Conservation (phyloP, 2,797 vertebrate genomes). For the Pitangus sulphuratus region DNA sequence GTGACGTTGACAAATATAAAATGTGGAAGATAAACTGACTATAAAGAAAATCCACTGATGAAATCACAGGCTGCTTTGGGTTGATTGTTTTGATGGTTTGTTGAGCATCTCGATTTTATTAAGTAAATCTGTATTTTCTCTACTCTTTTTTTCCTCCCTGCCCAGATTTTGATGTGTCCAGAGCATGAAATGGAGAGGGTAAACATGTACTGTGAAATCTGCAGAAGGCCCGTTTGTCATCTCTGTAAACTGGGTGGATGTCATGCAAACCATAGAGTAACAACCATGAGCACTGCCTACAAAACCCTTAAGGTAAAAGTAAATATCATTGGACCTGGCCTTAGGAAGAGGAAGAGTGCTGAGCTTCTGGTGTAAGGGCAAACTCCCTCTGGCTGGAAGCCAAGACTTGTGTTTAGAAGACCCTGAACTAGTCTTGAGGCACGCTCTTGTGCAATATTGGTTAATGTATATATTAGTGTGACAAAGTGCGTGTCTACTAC, state of each 20-base stretch:
- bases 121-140: neutral
- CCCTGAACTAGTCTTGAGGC: neutral
- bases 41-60: neutral
- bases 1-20: neutral
- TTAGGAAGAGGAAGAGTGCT: neutral
- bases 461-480: neutral
- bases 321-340: neutral
- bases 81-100: neutral
- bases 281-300: slow-evolving; percentile 95
- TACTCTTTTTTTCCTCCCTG: neutral
- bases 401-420: neutral
- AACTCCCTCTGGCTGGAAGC: neutral
- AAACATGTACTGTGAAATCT: slow-evolving; percentile 99
- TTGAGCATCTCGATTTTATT: neutral
- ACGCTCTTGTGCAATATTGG: neutral
- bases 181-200: slow-evolving; percentile 98
- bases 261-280: slow-evolving; percentile 94
- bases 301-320: slow-evolving; percentile 94
- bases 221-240: slow-evolving; percentile 93
- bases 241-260: slow-evolving; percentile 93
- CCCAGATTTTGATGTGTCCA: slow-evolving; percentile 95
- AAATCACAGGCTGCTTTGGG: neutral
- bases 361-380: neutral
- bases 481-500: fast-evolving
- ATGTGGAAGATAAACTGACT: neutral